Base-by-base conservation (phyloP, 2,113 vertebrate species). In the Ameiurus melas region DNA sequence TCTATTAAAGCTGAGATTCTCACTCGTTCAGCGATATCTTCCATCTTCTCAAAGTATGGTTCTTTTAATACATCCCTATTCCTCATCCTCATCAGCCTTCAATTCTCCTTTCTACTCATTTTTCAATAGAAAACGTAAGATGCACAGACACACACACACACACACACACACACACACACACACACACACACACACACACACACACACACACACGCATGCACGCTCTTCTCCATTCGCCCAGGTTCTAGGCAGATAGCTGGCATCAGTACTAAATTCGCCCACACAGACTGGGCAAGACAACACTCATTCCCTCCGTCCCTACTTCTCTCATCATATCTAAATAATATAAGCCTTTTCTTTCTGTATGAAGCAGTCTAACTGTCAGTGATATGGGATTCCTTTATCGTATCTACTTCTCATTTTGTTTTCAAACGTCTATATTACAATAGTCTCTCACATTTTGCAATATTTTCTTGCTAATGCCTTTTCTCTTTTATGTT, bases 201-300 rank as follows among this genome's bases (percentile, higher is more conserved):
- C 78, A 81, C 78, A 58, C n/a, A 20, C 55, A 36, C 53, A 60
- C 79, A 60, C 0, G 25, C 7, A 43, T 4, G 12, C 66, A 57
- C 43, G 39, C n/a, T 14, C 64, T 47, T 39, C 62, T 81, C 13
- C 58, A 83, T 62, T 62, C 33, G 6, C 80, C 19, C 33, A 83
- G 53, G 30, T 22, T 75, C 71, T 70, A 75, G 55, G 86, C 78
- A 27, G 66, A 83, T 71, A 83, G 33, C 86, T 87, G 86, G 68
- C 80, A 83, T 83, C 55, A 33, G 8, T 30, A 25, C 79, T 75
- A 81, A 43, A 47, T 30, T 88, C 78, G 58, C 89, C 47, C 86
- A 87, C 86, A 90, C 75, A 85, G 68, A 82, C 86, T 83, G 84
- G 58, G 79, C 71, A 86, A 43, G 71, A 77, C 57, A 83, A 75